phyloP scores from a whole-genome alignment of 2,113 vertebrate genomes.

The Spheniscus mendiculus region DNA sequence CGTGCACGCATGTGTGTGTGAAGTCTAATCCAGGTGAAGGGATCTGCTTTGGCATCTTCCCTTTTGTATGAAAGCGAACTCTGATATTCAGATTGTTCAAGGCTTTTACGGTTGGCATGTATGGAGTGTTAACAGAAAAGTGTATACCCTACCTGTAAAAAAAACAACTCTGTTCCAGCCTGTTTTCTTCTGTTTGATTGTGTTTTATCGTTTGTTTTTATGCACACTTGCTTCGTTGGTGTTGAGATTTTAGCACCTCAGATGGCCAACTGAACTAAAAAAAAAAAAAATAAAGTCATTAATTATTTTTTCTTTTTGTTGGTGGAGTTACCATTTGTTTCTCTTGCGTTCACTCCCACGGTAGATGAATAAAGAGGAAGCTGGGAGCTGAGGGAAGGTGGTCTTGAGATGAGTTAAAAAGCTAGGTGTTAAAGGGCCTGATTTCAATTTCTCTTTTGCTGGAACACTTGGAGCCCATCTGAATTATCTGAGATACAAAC shows the following conservation, averaged over 20 bases:
- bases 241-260: conserved; percentile 64
- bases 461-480: background rate
- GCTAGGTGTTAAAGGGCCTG: background rate
- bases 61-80: conserved; percentile 20
- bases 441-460: background rate
- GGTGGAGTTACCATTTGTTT: background rate
- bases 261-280: conserved; percentile 58
- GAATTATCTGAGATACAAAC: background rate
- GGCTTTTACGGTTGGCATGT: conserved; percentile 25
- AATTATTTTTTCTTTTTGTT: conserved; percentile 65
- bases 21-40: conserved; percentile 1
- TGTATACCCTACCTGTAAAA: conserved; percentile 42
- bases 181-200: conserved; percentile 42
- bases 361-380: background rate
- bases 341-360: background rate
- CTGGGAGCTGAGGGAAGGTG: background rate
- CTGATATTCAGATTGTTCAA: conserved; percentile 62
- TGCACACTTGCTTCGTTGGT: conserved; percentile 55
- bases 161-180: conserved; percentile 17
- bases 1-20: conserved; percentile 8
- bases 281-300: conserved; percentile 61
- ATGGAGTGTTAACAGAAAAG: conserved; percentile 20
- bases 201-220: conserved; percentile 43
- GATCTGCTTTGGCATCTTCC: conserved; percentile 44
- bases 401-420: background rate